Conservation (phyloP, 2,797 vertebrate species). For the Peromyscus nudipes region DNA sequence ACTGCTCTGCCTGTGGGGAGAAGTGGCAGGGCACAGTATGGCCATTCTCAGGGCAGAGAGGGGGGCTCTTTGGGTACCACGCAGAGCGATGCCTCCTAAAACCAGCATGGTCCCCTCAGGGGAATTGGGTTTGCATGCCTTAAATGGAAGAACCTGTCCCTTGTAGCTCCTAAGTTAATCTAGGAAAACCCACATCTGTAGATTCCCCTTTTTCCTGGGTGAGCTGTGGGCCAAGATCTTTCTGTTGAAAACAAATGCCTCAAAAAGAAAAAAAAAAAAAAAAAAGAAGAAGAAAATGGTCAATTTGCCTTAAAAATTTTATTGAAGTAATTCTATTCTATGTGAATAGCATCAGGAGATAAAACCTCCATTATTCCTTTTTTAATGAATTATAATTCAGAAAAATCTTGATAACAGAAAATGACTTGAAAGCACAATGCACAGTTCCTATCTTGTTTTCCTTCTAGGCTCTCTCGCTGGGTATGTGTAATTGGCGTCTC, state of each 20-base stretch:
- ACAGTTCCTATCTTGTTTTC: conserved; percentile 65
- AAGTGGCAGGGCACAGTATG: neutral
- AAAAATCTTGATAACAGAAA: conserved; percentile 72
- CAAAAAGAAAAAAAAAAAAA: conserved; percentile 29
- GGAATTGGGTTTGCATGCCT: fast-evolving
- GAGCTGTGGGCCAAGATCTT: conserved; percentile 46
- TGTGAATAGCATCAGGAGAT: conserved; percentile 77
- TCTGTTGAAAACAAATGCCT: conserved; percentile 56
- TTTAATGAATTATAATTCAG: conserved; percentile 73
- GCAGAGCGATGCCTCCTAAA: neutral
- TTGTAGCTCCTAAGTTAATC: neutral
- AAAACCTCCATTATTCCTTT: conserved; percentile 70
- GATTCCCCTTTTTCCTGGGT: neutral
- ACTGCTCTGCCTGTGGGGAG: neutral
- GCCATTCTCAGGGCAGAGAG: fast-evolving
- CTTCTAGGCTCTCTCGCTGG: neutral
- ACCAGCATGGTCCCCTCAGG: fast-evolving
- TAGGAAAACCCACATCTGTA: neutral
- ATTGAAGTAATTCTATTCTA: conserved; percentile 76
- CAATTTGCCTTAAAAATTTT: conserved; percentile 73
- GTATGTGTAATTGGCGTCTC: neutral
- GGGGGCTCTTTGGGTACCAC: fast-evolving
- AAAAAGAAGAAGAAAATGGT: conserved; percentile 58
- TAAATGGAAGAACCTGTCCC: neutral
- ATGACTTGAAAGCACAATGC: conserved; percentile 60